Conservation (phyloP, 2,113 vertebrate species). For the Azemiops feae region DNA sequence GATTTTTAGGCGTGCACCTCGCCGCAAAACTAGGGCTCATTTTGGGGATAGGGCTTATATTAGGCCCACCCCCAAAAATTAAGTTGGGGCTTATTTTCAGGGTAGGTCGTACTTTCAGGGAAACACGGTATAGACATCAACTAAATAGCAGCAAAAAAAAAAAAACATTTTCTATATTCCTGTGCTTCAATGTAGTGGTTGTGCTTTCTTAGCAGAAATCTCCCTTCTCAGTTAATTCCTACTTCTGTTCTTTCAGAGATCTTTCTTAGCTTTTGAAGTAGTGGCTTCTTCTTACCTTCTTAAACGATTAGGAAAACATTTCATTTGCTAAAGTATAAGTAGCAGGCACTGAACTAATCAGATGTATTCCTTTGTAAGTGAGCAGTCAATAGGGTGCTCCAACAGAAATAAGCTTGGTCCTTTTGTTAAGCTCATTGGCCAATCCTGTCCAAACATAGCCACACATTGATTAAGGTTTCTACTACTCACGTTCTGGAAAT, state of each 20-base stretch:
- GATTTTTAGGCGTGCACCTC: too few species aligned
- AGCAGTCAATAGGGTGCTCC: neutral
- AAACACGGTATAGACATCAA: neutral
- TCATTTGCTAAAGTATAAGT: neutral
- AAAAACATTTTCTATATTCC: neutral
- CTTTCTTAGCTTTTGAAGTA: neutral
- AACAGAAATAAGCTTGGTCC: neutral
- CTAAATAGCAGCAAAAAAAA: neutral
- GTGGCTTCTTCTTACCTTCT: neutral
- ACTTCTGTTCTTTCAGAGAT: neutral
- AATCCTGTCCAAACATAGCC: neutral
- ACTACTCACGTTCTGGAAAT: neutral
- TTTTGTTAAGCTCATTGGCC: neutral
- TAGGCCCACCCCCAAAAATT: too few species aligned
- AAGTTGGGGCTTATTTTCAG: too few species aligned
- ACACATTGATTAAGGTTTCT: neutral
- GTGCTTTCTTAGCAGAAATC: neutral
- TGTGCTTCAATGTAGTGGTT: neutral
- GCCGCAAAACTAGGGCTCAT: too few species aligned
- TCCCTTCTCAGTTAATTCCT: neutral
- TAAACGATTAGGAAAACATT: neutral
- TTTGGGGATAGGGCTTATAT: too few species aligned
- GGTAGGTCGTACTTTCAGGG: too few species aligned
- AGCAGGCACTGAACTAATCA: neutral
- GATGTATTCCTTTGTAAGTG: neutral